Percentiles rank a stretch among this genome's conserved stretches.
Conservation (phyloP, 2,888 invertebrate species). For the Pollenia labialis region DNA sequence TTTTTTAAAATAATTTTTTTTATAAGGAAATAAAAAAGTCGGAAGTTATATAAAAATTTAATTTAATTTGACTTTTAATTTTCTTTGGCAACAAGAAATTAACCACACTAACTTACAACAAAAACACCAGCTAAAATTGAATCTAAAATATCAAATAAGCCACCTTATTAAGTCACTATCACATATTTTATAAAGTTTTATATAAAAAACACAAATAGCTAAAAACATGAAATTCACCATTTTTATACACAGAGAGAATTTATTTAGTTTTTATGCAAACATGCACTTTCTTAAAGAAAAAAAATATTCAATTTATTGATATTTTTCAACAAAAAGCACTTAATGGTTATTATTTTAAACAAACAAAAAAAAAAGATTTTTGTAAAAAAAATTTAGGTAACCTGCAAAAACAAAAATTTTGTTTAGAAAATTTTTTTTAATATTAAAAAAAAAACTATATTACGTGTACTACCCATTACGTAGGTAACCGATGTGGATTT, state of each 20-base stretch:
- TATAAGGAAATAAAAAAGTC: background rate
- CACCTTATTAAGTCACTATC: constrained; percentile 33
- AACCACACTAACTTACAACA: no score
- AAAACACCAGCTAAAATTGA: no score
- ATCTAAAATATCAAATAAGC: background rate
- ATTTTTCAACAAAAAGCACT: constrained; percentile 20
- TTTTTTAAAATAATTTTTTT: background rate
- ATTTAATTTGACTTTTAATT: no score
- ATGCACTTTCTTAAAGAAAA: constrained; percentile 31
- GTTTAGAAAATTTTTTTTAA: constrained; percentile 20
- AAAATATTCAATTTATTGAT: background rate
- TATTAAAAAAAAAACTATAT: constrained; percentile 27
- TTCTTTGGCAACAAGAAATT: no score
- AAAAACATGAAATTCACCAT: constrained; percentile 4
- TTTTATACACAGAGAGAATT: constrained; percentile 34
- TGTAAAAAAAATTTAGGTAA: background rate
- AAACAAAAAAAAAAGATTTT: constrained; percentile 26
- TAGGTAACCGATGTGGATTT: constrained; percentile 84
- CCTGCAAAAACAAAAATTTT: constrained; percentile 10
- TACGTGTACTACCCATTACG: constrained; percentile 74
- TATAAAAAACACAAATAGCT: background rate
- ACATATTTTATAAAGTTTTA: background rate
- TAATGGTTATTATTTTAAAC: background rate
- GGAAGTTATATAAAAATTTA: no score
- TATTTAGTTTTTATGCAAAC: background rate